Base-by-base conservation (phyloP, 1,140 invertebrate genomes). In the Lethrus apterus region DNA sequence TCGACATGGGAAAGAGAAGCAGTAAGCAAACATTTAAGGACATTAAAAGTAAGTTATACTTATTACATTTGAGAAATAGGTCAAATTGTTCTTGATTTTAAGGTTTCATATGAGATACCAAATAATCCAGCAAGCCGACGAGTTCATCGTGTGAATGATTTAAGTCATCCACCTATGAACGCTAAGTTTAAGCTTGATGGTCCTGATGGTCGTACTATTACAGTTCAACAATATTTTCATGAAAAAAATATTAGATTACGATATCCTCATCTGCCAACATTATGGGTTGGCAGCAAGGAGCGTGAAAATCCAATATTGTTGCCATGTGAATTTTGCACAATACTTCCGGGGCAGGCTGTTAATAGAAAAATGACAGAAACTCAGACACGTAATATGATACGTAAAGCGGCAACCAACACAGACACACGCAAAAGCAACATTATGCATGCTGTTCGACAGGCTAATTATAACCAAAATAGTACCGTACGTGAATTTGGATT, bases 381-480 rank as follows among this genome's bases (percentile, higher is more conserved):
- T 0, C 83, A 86, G 63, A 77, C 83, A 1, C 47, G 71, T 0
- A 65, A 56, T 0, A 84, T 88, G 81, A 83, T 89, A 0, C 64
- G 55, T 23, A 66, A 66, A 34, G 54, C 41, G 0, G 18, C 42
- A 18, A 60, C 77, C 1, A 55, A 65, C 3, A 77, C 84, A 0
- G 55, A 69, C 2, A 59, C 54, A 1, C 70, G 84, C 0, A 80
- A 80, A 55, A 1, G 48, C 0, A 85, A 80, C 58, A 87, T 87
- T 17, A 65, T 75, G 55, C 60, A 75, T 5, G 65, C 76, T 9
- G 70, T 84, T 18, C 52, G 56, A 24, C 62, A 58, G 8, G 64
- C 70, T 3, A 48, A 67, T 1, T 72, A 74, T 44, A 76, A 79
- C 46, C 0, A 48, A 0, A 64, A 77, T 60, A 61, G 61, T 0